Percentiles rank a stretch among this genome's conserved stretches.
Conservation (phyloP, 37 sponge, comb jelly and placozoan genomes). For the Amphimedon queenslandica region DNA sequence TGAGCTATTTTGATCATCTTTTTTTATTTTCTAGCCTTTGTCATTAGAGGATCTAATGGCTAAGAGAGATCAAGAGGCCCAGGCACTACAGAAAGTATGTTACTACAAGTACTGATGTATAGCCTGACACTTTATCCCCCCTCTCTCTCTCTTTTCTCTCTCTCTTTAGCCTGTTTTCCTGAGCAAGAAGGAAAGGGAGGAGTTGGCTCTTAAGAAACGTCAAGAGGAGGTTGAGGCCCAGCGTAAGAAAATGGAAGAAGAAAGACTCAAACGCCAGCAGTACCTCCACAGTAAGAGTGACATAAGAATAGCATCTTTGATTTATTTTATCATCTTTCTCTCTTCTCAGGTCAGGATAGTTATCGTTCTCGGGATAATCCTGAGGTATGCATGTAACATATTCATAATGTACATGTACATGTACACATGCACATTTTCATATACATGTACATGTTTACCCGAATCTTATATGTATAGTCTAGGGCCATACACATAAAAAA, state of each 20-base stretch:
- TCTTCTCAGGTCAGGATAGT: too few species aligned
- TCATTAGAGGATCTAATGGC: slow-evolving; percentile 92
- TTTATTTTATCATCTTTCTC: too few species aligned
- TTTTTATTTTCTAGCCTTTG: slow-evolving; percentile 61
- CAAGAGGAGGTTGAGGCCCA: slow-evolving; percentile 65
- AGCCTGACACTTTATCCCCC: neutral
- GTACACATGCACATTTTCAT: too few species aligned
- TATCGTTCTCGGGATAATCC: too few species aligned
- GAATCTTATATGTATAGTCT: too few species aligned
- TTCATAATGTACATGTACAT: too few species aligned
- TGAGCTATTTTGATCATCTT: too few species aligned
- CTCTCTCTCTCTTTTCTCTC: neutral
- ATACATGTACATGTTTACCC: too few species aligned
- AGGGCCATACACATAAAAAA: too few species aligned
- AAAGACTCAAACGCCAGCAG: slow-evolving; percentile 39
- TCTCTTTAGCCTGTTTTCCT: slow-evolving; percentile 80
- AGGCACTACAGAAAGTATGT: slow-evolving; percentile 72
- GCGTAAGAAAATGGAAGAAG: slow-evolving; percentile 47
- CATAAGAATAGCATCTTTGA: neutral
- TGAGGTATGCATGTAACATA: too few species aligned
- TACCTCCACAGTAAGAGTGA: slow-evolving; percentile 37
- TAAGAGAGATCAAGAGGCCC: slow-evolving; percentile 67
- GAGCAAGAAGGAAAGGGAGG: slow-evolving; percentile 81
- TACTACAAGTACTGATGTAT: neutral
- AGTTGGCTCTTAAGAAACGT: slow-evolving; percentile 78